Conservation (phyloP, 2,888 invertebrate genomes). For the Drosophila basisetae region DNA sequence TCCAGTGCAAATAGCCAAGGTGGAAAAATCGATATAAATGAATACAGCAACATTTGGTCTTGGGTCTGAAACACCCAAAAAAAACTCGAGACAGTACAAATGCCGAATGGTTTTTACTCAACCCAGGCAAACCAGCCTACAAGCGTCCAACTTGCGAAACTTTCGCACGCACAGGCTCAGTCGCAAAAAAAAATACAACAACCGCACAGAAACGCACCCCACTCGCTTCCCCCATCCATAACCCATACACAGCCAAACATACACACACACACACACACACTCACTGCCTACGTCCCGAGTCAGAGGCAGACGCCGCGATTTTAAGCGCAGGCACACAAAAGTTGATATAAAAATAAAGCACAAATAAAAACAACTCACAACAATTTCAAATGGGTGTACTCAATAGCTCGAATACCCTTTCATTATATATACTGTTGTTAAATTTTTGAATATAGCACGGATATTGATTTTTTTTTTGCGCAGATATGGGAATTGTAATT, state of each 20-base stretch:
- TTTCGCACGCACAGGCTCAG: slow-evolving; percentile 65
- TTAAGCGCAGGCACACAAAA: slow-evolving; percentile 71
- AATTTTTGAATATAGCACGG: not conserved
- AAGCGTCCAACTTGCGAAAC: slow-evolving; percentile 67
- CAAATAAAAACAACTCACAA: slow-evolving; percentile 36
- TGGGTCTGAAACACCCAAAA: slow-evolving; percentile 45
- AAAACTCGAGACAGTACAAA: slow-evolving; percentile 57
- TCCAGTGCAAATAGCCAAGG: slow-evolving; percentile 69
- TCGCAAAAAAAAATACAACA: slow-evolving; percentile 25
- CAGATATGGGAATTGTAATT: not conserved
- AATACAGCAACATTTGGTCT: slow-evolving; percentile 74
- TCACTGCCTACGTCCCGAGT: slow-evolving; percentile 42
- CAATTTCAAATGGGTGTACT: slow-evolving; percentile 27
- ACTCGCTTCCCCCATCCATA: slow-evolving; percentile 1
- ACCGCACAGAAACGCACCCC: slow-evolving; percentile 20
- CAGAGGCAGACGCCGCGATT: slow-evolving; percentile 67
- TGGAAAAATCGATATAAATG: slow-evolving; percentile 78
- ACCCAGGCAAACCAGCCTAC: slow-evolving; percentile 33
- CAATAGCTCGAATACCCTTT: slow-evolving; percentile 31
- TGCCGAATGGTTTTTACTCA: slow-evolving; percentile 61
- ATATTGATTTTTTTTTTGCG: not conserved
- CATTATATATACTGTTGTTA: not conserved
- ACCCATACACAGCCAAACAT: slow-evolving; percentile 1
- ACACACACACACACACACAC: slow-evolving; percentile 7
- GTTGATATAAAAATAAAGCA: slow-evolving; percentile 69